Conservation (phyloP, 23 tunicate genomes). For the Clavelina lepadiformis region DNA sequence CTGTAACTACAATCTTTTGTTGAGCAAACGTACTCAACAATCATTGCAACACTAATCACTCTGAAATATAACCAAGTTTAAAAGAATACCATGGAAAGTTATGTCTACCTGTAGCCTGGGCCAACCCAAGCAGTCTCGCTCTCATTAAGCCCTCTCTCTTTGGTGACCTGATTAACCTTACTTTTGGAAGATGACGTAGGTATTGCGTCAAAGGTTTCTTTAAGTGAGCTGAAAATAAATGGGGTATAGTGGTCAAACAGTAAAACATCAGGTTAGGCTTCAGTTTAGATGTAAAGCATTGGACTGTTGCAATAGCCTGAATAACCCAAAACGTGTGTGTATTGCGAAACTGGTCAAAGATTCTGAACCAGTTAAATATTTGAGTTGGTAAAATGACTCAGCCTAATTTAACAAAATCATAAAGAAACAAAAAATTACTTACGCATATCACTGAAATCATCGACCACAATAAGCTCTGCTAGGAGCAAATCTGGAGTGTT, state of each 20-base stretch:
- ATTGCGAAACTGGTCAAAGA: too few species aligned
- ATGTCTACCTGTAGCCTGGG: conserved; percentile 25
- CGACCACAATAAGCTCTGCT: conserved; percentile 38
- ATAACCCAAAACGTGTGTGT: not conserved
- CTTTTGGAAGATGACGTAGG: conserved; percentile 29
- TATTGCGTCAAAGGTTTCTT: conserved; percentile 12
- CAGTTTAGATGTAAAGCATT: too few species aligned
- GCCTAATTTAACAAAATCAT: too few species aligned
- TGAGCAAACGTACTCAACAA: too few species aligned
- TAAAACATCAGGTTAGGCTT: too few species aligned
- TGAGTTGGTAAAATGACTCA: too few species aligned
- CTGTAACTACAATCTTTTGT: too few species aligned
- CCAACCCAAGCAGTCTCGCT: conserved; percentile 30
- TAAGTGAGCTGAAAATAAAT: conserved; percentile 28
- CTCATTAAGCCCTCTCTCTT: conserved; percentile 43
- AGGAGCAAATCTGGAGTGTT: conserved; percentile 39
- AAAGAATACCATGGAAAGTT: not conserved
- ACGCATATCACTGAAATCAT: conserved; percentile 33
- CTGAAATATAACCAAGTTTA: too few species aligned
- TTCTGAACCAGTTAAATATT: too few species aligned
- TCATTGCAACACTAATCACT: too few species aligned
- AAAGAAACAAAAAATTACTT: not conserved
- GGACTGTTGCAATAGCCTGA: not conserved
- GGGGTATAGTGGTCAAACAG: too few species aligned
- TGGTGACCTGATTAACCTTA: conserved; percentile 14